Conservation (phyloP, 2,888 invertebrate genomes). For the Platypus cylindrus region DNA sequence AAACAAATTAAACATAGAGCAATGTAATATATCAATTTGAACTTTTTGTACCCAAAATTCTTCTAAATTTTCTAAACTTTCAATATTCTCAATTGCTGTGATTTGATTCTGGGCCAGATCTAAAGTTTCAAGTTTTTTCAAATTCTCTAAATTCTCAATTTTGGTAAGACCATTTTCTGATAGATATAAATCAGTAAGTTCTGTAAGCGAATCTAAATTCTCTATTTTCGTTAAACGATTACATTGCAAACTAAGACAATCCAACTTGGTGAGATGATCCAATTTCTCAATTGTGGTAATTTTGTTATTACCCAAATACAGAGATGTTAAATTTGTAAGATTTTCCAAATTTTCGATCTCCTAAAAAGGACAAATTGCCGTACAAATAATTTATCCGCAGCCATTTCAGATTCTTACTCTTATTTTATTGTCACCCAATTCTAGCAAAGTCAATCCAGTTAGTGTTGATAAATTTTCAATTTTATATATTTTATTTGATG, state of each 20-base stretch:
- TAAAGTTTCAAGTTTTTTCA: constrained; percentile 63
- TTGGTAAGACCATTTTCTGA: constrained; percentile 82
- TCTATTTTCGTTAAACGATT: constrained; percentile 83
- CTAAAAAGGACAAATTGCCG: constrained; percentile 32
- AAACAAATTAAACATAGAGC: constrained; percentile 17
- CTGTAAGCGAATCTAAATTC: constrained; percentile 59
- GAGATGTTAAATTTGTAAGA: constrained; percentile 57
- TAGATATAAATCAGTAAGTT: constrained; percentile 78
- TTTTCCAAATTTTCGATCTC: constrained; percentile 77
- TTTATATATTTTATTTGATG: constrained; percentile 76
- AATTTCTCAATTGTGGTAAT: constrained; percentile 77
- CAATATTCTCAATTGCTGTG: constrained; percentile 62
- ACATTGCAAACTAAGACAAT: constrained; percentile 77
- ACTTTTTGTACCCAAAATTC: constrained; percentile 98
- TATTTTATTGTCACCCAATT: constrained; percentile 90
- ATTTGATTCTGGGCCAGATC: constrained; percentile 87
- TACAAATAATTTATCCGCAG: not conserved
- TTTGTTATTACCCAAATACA: constrained; percentile 93
- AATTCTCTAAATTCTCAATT: constrained; percentile 65
- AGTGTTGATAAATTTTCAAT: constrained; percentile 82
- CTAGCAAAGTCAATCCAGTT: constrained; percentile 66
- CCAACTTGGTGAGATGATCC: constrained; percentile 55
- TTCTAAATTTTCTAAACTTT: constrained; percentile 63
- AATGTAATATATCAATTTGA: constrained; percentile 4
- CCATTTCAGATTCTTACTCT: constrained; percentile 42